Percentiles rank a stretch among this genome's conserved stretches.
Conservation (phyloP, 2,797 vertebrate genomes). For the Gouania willdenowi region DNA sequence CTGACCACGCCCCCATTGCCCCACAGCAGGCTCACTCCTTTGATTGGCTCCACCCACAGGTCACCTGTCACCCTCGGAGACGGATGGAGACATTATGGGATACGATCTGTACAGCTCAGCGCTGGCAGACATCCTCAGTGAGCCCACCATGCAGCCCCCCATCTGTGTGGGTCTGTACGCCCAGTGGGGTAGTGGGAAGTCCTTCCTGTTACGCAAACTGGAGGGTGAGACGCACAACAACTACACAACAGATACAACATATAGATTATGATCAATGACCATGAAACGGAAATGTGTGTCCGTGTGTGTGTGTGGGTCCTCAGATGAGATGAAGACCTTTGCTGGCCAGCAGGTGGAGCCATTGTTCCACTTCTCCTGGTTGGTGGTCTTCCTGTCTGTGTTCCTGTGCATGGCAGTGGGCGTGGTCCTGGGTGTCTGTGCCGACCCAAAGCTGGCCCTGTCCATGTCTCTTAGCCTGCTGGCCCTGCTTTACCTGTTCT, state of each 20-base stretch:
- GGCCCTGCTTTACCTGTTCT: constrained; percentile 91
- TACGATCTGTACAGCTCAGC: constrained; percentile 98
- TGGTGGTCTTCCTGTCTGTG: constrained; percentile 89
- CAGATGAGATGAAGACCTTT: constrained; percentile 99
- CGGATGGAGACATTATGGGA: constrained; percentile 96
- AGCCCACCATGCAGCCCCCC: constrained; percentile 98
- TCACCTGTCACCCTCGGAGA: constrained; percentile 93
- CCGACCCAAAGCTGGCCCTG: constrained; percentile 85
- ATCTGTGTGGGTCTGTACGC: constrained; percentile 97
- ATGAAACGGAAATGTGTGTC: too few relatives aligned
- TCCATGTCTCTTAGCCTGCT: constrained; percentile 89
- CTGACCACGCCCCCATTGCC: not conserved
- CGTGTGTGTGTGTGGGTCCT: too few relatives aligned
- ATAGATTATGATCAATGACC: too few relatives aligned
- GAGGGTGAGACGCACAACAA: constrained; percentile 79
- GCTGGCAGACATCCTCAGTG: constrained; percentile 94
- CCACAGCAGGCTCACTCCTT: not conserved
- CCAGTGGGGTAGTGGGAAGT: constrained; percentile 98
- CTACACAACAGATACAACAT: too few relatives aligned
- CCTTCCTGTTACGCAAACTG: constrained; percentile 96
- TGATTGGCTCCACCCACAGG: constrained; percentile 71
- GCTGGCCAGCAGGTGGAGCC: constrained; percentile 97
- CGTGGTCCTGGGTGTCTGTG: constrained; percentile 85
- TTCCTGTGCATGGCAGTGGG: constrained; percentile 86
- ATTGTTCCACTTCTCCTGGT: constrained; percentile 96